These are phyloP conservation scores for Isichthys henryi DNA, from an alignment of 2,113 vertebrate species.

Conservation along the genomic window DNA sequence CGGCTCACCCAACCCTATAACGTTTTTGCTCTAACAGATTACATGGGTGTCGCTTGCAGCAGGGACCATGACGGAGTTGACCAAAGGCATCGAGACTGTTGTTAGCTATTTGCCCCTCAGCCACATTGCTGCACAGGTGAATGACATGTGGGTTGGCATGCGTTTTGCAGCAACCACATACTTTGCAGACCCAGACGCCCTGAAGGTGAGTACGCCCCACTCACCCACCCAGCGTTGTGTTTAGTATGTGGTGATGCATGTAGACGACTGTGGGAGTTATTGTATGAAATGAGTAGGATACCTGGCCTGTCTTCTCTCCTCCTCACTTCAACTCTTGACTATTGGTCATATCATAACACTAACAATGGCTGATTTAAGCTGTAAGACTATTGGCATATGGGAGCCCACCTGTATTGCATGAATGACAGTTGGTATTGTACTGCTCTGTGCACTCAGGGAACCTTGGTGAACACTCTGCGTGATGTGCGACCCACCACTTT, in stretches of 20 bases:
- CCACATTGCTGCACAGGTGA: slow-evolving; percentile 63
- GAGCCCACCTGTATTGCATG: not conserved
- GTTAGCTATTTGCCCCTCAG: slow-evolving; percentile 62
- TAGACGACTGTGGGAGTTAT: not conserved
- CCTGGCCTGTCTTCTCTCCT: not conserved
- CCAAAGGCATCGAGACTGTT: slow-evolving; percentile 35
- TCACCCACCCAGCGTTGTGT: too few relatives aligned
- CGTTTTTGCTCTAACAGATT: slow-evolving; percentile 40
- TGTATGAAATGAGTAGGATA: not conserved
- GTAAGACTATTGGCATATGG: not conserved
- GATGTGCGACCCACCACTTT: slow-evolving; percentile 54
- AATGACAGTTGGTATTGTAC: not conserved
- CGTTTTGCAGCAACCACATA: slow-evolving; percentile 42
- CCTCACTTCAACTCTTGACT: not conserved
- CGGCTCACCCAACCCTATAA: not conserved
- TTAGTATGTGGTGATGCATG: not conserved
- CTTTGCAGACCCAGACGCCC: slow-evolving; percentile 65
- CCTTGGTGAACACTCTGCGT: slow-evolving; percentile 49
- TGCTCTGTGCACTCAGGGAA: slow-evolving; percentile 44
- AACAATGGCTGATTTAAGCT: not conserved
- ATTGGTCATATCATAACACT: not conserved
- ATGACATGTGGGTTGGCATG: slow-evolving; percentile 61
- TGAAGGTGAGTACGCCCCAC: slow-evolving; percentile 53
- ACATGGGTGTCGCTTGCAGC: slow-evolving; percentile 53
- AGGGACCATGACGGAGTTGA: not conserved